phyloP scores from a whole-genome alignment of 2,888 invertebrate species.

The Graphium colonna region DNA sequence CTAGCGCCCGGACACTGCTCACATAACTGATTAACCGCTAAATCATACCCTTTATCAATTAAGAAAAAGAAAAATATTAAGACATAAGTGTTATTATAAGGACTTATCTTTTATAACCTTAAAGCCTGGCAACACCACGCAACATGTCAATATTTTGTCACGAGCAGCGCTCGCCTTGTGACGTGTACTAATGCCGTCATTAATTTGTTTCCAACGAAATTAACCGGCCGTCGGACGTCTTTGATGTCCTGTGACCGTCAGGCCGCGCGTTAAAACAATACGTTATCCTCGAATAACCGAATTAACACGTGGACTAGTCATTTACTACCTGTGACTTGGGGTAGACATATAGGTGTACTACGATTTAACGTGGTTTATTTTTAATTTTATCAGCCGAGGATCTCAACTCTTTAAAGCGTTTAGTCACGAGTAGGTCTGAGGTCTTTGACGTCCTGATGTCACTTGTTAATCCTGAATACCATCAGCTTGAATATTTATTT shows the following conservation, averaged over 20 bases:
- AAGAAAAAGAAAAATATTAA: no score
- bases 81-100: no score
- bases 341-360: neutral
- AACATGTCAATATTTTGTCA: conserved; percentile 78
- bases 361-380: no score
- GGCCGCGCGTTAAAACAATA: conserved; percentile 46
- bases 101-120: neutral
- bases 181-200: conserved; percentile 71
- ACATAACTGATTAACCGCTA: no score
- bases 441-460: no score
- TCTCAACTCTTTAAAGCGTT: no score
- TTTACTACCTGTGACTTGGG: neutral
- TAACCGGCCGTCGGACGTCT: conserved; percentile 55
- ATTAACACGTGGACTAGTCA: conserved; percentile 42
- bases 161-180: conserved; percentile 63
- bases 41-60: no score
- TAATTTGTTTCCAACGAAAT: conserved; percentile 72
- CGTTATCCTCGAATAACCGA: conserved; percentile 32
- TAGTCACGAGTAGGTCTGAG: no score
- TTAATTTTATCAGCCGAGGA: no score
- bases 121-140: conserved; percentile 3
- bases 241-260: conserved; percentile 60
- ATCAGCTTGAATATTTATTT: no score
- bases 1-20: conserved; percentile 16
- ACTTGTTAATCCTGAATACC: no score